Percentiles rank a stretch among this genome's conserved stretches.
Conservation (phyloP, 2,113 vertebrate species). For the Ophthalmolycus amberensis region DNA sequence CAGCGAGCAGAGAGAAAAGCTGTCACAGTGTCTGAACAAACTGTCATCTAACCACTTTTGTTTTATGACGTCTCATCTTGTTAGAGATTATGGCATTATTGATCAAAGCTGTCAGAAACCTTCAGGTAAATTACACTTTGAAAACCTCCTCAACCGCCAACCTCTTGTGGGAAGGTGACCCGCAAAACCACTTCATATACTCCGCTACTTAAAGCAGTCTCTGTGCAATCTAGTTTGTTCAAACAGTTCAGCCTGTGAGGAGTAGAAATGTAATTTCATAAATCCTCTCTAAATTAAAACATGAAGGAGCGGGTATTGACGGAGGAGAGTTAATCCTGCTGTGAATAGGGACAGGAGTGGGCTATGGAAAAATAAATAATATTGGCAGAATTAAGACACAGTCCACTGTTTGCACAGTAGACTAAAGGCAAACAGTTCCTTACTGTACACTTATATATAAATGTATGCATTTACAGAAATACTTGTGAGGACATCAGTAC, state of each 20-base stretch:
- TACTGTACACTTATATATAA: not conserved
- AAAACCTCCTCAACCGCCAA: conserved; percentile 26
- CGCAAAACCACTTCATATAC: conserved; percentile 36
- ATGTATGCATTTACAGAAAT: not conserved
- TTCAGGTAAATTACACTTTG: conserved; percentile 33
- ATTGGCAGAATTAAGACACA: conserved; percentile 42
- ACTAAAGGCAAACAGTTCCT: not conserved
- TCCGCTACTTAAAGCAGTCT: conserved; percentile 29
- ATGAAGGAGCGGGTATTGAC: conserved; percentile 57
- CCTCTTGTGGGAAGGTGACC: conserved; percentile 36
- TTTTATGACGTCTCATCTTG: conserved; percentile 36
- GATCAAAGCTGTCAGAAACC: conserved; percentile 60
- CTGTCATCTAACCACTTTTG: conserved; percentile 35
- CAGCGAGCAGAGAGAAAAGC: not conserved
- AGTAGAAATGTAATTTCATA: conserved; percentile 58
- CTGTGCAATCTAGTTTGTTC: conserved; percentile 54
- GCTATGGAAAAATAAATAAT: conserved; percentile 58
- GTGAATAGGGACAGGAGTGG: conserved; percentile 61
- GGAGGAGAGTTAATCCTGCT: conserved; percentile 60
- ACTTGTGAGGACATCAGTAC: not conserved
- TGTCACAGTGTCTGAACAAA: conserved; percentile 21
- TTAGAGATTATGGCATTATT: conserved; percentile 50
- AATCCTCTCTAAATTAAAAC: conserved; percentile 75
- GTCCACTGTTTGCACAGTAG: conserved; percentile 7
- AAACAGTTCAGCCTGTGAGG: conserved; percentile 57